phyloP scores from a whole-genome alignment of 2,113 vertebrate species.

The Macrotus californicus region DNA sequence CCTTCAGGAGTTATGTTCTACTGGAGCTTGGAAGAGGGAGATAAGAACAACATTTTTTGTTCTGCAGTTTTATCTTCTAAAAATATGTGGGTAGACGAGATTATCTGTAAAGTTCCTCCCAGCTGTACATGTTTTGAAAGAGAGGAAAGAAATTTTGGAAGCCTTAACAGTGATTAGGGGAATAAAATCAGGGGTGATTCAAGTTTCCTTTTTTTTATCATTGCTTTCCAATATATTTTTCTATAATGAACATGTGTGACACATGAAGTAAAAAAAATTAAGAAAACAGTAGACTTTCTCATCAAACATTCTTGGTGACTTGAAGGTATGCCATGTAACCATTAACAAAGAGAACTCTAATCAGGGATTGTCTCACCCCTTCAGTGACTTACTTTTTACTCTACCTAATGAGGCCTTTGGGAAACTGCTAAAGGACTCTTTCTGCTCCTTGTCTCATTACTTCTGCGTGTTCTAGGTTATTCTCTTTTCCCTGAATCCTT shows the following conservation, averaged over 20 bases:
- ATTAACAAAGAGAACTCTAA: background rate
- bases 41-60: background rate
- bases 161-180: background rate
- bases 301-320: background rate
- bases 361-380: background rate
- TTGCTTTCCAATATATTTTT: background rate
- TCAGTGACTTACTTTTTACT: background rate
- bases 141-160: background rate
- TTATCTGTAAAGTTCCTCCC: background rate
- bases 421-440: background rate
- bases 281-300: background rate
- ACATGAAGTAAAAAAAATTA: background rate
- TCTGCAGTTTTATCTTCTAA: background rate
- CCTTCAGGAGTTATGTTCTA: background rate
- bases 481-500: background rate
- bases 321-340: background rate
- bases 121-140: background rate
- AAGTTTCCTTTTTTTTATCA: background rate
- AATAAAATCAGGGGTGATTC: conserved; percentile 18
- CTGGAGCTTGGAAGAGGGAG: background rate
- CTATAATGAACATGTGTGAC: background rate
- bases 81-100: background rate
- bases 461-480: background rate
- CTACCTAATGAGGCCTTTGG: background rate
- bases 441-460: background rate